Base-by-base conservation (phyloP, 2,113 vertebrate genomes). In the Lophura nycthemera region DNA sequence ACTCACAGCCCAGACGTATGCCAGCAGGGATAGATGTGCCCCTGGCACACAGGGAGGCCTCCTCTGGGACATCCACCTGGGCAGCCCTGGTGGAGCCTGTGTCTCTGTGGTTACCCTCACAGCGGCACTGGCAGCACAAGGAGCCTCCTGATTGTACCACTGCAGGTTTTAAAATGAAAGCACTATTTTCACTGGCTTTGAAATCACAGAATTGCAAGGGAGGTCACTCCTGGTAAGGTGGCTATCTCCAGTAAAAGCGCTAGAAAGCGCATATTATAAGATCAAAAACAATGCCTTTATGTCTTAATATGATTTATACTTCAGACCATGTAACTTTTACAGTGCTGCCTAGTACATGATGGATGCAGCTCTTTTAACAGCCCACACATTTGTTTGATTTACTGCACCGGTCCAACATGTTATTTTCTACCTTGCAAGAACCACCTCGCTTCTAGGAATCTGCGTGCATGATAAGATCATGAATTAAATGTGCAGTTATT, bases 401-500 rank as follows among this genome's bases (percentile, higher is more conserved):
- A 95, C 93, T 94, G 76, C 38, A 15, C 32, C 43, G 38, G 92
- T 92, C 81, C 74, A 94, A 90, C 5, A 9, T 43, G 92, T 71
- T 80, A 90, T 80, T 92, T 83, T 94, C 86, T 57, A 54, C 70
- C 88, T 94, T 91, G 88, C 88, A 83, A 92, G 86, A 96, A 85
- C 83, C 92, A 52, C 60, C 38, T 47, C 29, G 38, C 84, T 92
- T 85, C 83, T 83, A 89, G 86, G 95, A 94, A 90, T 94, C 81
- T 52, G 81, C 67, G 77, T 93, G 69, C 79, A 72, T 48, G 92
- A 92, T 93, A 93, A 91, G 75, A 83, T 93, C 22, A 0, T 86
- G 86, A 95, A 89, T 86, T 93, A 96, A 96, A 96, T 66, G 86
- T 73, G 67, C 64, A 86, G 94, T 86, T 92, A 96, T 94, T 10